Percentiles rank a stretch among this genome's conserved stretches.
Evolutionary conservation across 2,888 invertebrate species (phyloP).

Genomic region (Ormyrus pomaceus): DNA sequence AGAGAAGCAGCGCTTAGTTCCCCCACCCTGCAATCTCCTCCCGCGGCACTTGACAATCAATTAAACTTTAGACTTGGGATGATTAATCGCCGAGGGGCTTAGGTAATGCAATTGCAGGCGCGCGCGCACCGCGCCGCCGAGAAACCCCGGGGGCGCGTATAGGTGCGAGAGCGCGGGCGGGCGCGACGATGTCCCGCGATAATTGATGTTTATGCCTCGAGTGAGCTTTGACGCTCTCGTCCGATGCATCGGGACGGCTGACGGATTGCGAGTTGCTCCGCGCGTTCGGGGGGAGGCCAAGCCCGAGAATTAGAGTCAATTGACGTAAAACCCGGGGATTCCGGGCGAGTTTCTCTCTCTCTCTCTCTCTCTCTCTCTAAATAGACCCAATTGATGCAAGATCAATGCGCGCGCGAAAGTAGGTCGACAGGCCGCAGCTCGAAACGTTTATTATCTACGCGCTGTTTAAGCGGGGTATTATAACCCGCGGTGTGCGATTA

Average conservation of each 20-base stretch:
- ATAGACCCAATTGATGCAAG: slow-evolving; percentile 45
- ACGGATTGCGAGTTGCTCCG: slow-evolving; percentile 15
- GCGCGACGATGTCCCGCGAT: background rate
- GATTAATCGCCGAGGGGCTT: slow-evolving; percentile 28
- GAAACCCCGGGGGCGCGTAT: background rate
- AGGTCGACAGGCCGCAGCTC: slow-evolving; percentile 50
- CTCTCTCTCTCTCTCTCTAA: slow-evolving; percentile 33
- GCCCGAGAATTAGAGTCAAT: slow-evolving; percentile 33
- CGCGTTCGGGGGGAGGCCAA: too few species aligned
- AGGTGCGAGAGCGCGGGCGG: background rate
- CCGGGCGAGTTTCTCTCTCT: background rate
- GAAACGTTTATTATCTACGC: slow-evolving; percentile 42
- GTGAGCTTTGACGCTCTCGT: slow-evolving; percentile 27
- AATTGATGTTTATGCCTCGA: slow-evolving; percentile 47
- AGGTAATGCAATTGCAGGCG: slow-evolving; percentile 11
- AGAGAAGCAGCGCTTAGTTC: too few species aligned
- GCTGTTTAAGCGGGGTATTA: slow-evolving; percentile 25
- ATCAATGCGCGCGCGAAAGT: slow-evolving; percentile 41
- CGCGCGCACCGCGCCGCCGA: background rate
- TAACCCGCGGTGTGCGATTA: slow-evolving; percentile 1
- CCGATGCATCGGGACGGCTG: background rate
- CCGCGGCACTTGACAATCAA: slow-evolving; percentile 20
- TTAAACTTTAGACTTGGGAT: slow-evolving; percentile 38
- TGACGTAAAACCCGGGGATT: slow-evolving; percentile 28
- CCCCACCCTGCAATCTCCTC: too few species aligned